These are phyloP conservation scores for Pachyramphus minor DNA, from an alignment of 2,113 vertebrate genomes.

Conservation along the genomic window DNA sequence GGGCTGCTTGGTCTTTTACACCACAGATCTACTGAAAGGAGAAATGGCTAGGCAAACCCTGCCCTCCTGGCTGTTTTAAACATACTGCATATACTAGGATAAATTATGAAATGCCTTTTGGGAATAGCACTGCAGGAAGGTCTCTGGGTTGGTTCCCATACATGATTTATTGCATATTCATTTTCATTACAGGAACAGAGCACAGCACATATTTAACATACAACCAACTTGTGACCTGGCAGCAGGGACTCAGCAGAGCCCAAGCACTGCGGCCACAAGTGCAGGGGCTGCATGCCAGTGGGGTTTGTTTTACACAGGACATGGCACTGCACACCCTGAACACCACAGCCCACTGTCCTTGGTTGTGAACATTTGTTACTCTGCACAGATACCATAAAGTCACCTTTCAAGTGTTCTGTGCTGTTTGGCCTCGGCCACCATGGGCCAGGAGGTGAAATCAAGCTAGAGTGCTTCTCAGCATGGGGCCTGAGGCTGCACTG, in stretches of 20 bases:
- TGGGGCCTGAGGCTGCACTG: neutral
- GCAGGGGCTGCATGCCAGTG: neutral
- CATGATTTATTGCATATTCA: slow-evolving; percentile 25
- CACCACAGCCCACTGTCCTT: no score
- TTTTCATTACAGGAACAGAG: slow-evolving; percentile 38
- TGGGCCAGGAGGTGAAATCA: neutral
- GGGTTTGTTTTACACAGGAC: neutral
- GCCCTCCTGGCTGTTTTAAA: neutral
- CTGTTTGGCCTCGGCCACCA: neutral
- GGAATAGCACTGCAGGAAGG: slow-evolving; percentile 5
- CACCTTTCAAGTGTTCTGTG: neutral
- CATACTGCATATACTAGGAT: neutral
- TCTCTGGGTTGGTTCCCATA: slow-evolving; percentile 20
- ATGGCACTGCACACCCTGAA: neutral
- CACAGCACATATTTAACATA: neutral
- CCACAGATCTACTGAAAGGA: neutral
- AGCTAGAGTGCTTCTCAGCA: neutral
- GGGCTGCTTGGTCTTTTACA: neutral
- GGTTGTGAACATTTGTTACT: neutral
- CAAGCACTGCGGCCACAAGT: accelerated
- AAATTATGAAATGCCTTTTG: neutral
- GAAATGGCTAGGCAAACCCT: neutral
- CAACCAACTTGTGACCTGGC: neutral
- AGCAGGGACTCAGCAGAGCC: neutral
- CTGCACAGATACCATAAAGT: neutral